Percentiles rank a stretch among this genome's conserved stretches.
Evolutionary conservation across 1,140 invertebrate species (phyloP).

Genomic region (Tetramorium parvispinum): DNA sequence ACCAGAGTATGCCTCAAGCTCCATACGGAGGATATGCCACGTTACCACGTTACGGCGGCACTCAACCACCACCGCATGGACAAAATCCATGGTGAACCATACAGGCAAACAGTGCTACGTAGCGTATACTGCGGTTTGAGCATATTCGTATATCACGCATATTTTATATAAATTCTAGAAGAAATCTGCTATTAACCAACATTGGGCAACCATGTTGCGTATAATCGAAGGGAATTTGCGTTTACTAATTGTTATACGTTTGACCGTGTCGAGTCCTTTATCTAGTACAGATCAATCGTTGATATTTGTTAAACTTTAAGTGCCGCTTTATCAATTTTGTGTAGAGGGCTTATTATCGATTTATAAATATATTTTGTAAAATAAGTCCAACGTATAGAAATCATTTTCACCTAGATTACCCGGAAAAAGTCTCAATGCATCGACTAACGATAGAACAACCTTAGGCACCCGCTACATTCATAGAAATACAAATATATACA

Average conservation of each 20-base stretch:
- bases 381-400: constrained; percentile 45
- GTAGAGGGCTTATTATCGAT: constrained; percentile 45
- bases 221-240: constrained; percentile 19
- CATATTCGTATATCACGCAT: constrained; percentile 29
- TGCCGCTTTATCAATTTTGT: constrained; percentile 46
- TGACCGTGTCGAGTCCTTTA: constrained; percentile 42
- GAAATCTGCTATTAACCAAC: constrained; percentile 4
- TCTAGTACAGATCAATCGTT: constrained; percentile 46
- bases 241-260: constrained; percentile 56
- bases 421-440: background rate
- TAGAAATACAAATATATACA: background rate
- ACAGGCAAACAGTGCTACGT: background rate
- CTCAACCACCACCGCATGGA: constrained; percentile 81
- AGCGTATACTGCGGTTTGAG: constrained; percentile 47
- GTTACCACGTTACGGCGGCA: constrained; percentile 83
- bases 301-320: constrained; percentile 62
- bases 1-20: constrained; percentile 72
- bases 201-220: background rate
- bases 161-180: constrained; percentile 31
- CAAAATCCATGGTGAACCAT: constrained; percentile 79
- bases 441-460: background rate
- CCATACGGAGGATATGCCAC: constrained; percentile 83
- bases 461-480: background rate
- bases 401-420: constrained; percentile 8
- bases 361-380: constrained; percentile 73